Evolutionary conservation across 2,113 vertebrate species (phyloP).

Genomic region (Scomber colias): DNA sequence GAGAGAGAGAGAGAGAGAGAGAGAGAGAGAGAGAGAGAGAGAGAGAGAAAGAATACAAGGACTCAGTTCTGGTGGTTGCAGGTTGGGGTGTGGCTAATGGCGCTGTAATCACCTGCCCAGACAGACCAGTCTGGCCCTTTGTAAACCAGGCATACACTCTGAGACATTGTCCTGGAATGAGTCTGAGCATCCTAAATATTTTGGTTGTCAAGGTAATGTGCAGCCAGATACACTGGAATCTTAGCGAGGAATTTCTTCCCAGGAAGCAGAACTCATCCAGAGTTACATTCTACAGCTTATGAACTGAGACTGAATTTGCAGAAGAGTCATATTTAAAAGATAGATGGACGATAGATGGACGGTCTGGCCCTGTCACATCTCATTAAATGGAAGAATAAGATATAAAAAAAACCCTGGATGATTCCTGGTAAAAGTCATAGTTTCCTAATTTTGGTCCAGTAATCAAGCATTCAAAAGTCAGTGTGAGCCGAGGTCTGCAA

Average conservation of each 20-base stretch:
- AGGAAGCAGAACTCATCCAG: slow-evolving; percentile 39
- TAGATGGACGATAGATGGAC: slow-evolving; percentile 34
- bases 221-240: slow-evolving; percentile 59
- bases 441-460: slow-evolving; percentile 44
- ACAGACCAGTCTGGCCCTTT: slow-evolving; percentile 61
- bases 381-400: slow-evolving; percentile 35
- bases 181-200: slow-evolving; percentile 72
- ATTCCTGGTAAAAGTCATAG: slow-evolving; percentile 23
- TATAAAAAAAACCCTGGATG: slow-evolving; percentile 28
- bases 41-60: slow-evolving; percentile 13
- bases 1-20: no score
- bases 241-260: slow-evolving; percentile 58
- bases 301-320: slow-evolving; percentile 35
- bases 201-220: slow-evolving; percentile 69
- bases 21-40: no score
- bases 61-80: slow-evolving; percentile 34
- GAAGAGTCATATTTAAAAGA: slow-evolving; percentile 22
- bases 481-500: neutral
- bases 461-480: neutral
- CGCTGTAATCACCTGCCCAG: slow-evolving; percentile 75
- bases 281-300: slow-evolving; percentile 42
- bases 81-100: slow-evolving; percentile 59
- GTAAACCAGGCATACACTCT: slow-evolving; percentile 54
- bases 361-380: slow-evolving; percentile 16
- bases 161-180: slow-evolving; percentile 51